Base-by-base conservation (phyloP, 2,797 vertebrate genomes). In the Mycteria americana region DNA sequence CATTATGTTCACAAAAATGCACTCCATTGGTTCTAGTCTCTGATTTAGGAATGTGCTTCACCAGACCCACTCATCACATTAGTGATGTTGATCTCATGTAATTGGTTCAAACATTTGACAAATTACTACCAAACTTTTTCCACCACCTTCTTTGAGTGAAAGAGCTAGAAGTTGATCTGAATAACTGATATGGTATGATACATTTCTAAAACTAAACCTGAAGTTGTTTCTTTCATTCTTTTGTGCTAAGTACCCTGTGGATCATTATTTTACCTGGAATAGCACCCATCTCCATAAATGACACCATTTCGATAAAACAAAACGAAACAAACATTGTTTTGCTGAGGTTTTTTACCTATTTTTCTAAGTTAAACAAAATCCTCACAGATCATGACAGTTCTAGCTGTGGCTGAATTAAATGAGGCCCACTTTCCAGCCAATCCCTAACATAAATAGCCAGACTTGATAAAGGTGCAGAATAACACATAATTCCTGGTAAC, bases 281-380 rank as follows among this genome's bases (percentile, higher is more conserved):
- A 76, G 7, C 2, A 15, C 3, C 18, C 14, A 53, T 56, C 9
- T 88, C 46, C 25, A 46, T 35, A 85, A 63, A 54, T 59, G 8
- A 85, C 9, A 7, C 4, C 3, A 50, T 65, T 62, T 41, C 3
- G 2, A 39, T 35, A 86, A 50, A 88, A 46, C 17, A 53, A 82
- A 88, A 85, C 27, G 1, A 41, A 69, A 50, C 4, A 79, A 18
- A 73, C 54, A 21, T 4, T 23, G 5, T 25, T 78, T 88, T 70
- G 3, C 8, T 76, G 25, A 5, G 2, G 0, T 0, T 5, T 68
- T 70, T 69, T 9, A 13, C 56, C 6, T 67, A 5, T 77, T 73
- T 85, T 50, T 85, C 31, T 31, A 48, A 21, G 21, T 53, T 86
- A 72, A 86, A 92, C 7, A 63, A 72, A 74, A 54, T 60, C 6